phyloP scores from a whole-genome alignment of 2,113 vertebrate species.

The Pogona vitticeps region DNA sequence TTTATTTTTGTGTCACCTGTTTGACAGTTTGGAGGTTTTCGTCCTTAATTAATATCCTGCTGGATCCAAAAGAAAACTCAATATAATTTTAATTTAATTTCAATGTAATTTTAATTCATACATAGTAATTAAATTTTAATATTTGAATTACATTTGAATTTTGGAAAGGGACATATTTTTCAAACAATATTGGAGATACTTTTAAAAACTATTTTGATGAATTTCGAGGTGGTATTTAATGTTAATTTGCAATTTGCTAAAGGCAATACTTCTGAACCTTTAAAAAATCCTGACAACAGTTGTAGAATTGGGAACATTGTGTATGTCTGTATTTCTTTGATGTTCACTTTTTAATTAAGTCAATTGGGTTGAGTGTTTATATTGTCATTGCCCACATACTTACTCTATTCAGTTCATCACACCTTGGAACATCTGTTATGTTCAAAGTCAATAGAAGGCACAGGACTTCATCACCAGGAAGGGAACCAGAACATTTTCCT shows the following conservation, averaged over 20 bases:
- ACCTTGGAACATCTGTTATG: conserved; percentile 31
- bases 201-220: neutral
- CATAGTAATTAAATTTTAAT: too few species aligned
- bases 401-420: neutral
- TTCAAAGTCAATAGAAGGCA: conserved; percentile 40
- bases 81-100: neutral
- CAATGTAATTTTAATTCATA: neutral
- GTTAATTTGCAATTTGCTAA: neutral
- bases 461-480: conserved; percentile 27
- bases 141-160: neutral
- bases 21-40: neutral
- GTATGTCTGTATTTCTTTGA: neutral
- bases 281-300: neutral
- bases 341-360: neutral
- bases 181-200: neutral
- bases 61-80: too few species aligned
- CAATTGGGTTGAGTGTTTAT: neutral
- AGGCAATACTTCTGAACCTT: neutral
- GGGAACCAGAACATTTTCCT: conserved; percentile 28
- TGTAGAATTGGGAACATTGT: neutral
- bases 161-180: neutral
- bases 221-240: neutral
- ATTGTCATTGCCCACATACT: neutral
- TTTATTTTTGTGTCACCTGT: neutral
- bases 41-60: neutral